Conservation (phyloP, 2,113 vertebrate species). For the Aegithalos caudatus region DNA sequence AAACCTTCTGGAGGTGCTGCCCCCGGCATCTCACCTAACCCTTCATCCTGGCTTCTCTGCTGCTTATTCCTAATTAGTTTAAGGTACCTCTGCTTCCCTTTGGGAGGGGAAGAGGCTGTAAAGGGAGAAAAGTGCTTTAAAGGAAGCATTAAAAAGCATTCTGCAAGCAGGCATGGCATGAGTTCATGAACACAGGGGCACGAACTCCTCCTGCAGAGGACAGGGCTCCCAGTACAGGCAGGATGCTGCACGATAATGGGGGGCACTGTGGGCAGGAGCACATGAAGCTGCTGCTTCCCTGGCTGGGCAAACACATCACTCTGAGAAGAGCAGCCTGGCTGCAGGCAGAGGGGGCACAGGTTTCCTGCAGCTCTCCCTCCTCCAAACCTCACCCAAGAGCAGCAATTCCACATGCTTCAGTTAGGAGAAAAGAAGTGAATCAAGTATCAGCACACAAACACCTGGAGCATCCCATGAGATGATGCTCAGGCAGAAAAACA, state of each 20-base stretch:
- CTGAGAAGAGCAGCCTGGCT: neutral
- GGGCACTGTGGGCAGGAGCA: neutral
- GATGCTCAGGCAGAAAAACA: neutral
- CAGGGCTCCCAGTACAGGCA: neutral
- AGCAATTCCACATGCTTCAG: neutral
- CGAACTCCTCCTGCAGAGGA: rapidly evolving
- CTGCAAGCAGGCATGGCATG: neutral
- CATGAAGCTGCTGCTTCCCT: neutral
- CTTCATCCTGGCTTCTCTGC: neutral
- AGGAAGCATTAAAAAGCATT: constrained; percentile 2
- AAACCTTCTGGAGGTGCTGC: neutral
- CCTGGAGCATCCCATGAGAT: neutral
- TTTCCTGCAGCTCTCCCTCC: neutral
- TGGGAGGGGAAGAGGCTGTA: neutral
- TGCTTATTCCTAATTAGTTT: neutral
- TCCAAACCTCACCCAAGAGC: neutral
- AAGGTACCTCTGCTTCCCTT: neutral
- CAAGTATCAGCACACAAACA: neutral
- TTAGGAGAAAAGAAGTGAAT: neutral
- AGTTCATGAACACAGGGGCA: neutral
- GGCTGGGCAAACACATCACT: neutral
- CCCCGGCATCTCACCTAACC: neutral
- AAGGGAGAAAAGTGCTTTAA: neutral
- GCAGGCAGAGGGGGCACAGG: neutral
- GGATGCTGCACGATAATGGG: neutral